Conservation (phyloP, 2,888 invertebrate species). For the Cerastis rubricosa region DNA sequence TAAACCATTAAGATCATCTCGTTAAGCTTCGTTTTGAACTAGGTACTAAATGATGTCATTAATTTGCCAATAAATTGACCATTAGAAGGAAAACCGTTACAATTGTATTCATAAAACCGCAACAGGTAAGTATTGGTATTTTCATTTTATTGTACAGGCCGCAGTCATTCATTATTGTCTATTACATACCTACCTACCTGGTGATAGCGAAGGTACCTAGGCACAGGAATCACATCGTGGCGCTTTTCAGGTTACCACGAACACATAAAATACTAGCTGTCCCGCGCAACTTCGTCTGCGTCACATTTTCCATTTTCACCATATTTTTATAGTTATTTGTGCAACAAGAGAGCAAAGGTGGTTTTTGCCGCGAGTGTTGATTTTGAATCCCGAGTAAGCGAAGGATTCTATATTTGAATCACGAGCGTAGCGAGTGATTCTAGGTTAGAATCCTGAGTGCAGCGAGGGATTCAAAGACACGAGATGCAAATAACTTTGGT, state of each 20-base stretch:
- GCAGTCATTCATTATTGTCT: constrained; percentile 1
- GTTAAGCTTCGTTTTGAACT: constrained; percentile 6
- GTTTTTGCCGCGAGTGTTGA: too few relatives aligned
- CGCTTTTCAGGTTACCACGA: constrained; percentile 4
- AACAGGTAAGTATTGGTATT: constrained; percentile 9
- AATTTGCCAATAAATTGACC: background rate
- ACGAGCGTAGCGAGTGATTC: too few relatives aligned
- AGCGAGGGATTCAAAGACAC: too few relatives aligned
- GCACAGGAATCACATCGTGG: constrained; percentile 15
- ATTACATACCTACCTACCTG: background rate
- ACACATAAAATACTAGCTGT: too few relatives aligned
- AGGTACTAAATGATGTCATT: background rate
- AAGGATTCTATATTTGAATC: too few relatives aligned
- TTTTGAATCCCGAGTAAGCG: too few relatives aligned
- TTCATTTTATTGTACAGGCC: constrained; percentile 10
- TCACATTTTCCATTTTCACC: too few relatives aligned
- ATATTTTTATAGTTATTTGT: too few relatives aligned
- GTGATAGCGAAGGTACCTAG: background rate
- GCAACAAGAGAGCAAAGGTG: too few relatives aligned
- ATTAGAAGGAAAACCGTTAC: constrained; percentile 32
- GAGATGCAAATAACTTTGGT: too few relatives aligned
- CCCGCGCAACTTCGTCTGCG: too few relatives aligned
- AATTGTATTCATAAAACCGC: constrained; percentile 17
- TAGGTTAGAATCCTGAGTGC: too few relatives aligned
- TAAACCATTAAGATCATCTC: constrained; percentile 10